Evolutionary conservation across 2,888 invertebrate genomes (phyloP), one percentile per base, ranked within the genome.

Genomic region (Xestoiulus laeticollis): DNA sequence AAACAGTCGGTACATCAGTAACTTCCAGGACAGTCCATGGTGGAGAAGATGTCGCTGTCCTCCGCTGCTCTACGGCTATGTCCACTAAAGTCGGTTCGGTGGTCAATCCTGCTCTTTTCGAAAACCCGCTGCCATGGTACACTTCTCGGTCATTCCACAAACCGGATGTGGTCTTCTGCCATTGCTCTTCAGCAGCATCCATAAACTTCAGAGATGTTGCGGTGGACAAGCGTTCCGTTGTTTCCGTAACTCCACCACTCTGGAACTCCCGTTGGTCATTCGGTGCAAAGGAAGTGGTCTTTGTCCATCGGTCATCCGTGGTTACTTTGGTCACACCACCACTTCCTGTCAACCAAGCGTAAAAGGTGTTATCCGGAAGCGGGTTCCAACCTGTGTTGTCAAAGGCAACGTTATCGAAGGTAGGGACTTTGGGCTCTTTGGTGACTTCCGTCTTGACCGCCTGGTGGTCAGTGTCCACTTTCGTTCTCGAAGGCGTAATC

Each of bases 311-410:
- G 78, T 78, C 78, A 78, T 22, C 14, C 14, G 30, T 78, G 30
- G 78, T 12, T 12, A 30, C 3, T 78, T 85, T 43, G 85, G 44
- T 43, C 44, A 85, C 85, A 0, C n/a, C 14, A 1, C 85, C 44
- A 22, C 38, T 85, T 32, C 85, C 44, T n/a, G 44, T 33, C 26
- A 86, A 12, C 86, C 86, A 86, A 12, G 53, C 32, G 30, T 86
- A 86, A 14, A 86, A 86, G 1, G 86, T 53, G 43, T 86, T 53
- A 53, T 86, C 44, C 53, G 86, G 86, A 44, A 86, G 48, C 22
- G 86, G 86, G 8, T 48, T 86, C 86, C 86, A 86, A 26, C 86
- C 86, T 0, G 86, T 86, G 53, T 86, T 86, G 86, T 86, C 86
- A 19, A 86, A 26, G 12, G 53, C 53, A 1, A 86, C 53, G 26